A percentile compares a stretch with the other conserved stretches of the same genome.
Evolutionary conservation across 2,113 vertebrate species (phyloP).

Genomic region (Cynoglossus semilaevis): DNA sequence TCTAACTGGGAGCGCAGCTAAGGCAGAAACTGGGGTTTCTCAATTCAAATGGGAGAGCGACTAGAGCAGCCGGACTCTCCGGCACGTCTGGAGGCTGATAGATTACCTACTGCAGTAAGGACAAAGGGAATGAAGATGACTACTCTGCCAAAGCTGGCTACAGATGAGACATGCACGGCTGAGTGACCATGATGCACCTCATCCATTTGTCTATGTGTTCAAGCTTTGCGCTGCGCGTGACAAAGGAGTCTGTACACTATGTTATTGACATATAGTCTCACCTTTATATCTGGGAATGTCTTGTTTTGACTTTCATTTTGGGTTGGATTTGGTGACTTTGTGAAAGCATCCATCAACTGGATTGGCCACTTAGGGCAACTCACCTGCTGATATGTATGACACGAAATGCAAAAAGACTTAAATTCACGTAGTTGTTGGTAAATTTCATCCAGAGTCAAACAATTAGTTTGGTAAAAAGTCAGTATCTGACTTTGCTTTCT

Average conservation of each 20-base stretch:
- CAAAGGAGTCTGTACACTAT: constrained; percentile 61
- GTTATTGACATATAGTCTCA: constrained; percentile 68
- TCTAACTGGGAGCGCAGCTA: constrained; percentile 72
- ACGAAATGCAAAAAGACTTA: constrained; percentile 29
- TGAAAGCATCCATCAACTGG: constrained; percentile 58
- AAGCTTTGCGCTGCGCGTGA: constrained; percentile 72
- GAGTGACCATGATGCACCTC: constrained; percentile 72
- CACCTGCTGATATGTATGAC: constrained; percentile 44
- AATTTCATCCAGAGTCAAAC: constrained; percentile 38
- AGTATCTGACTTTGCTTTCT: constrained; percentile 11
- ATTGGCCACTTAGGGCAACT: constrained; percentile 52
- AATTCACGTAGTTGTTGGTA: constrained; percentile 41
- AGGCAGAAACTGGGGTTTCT: constrained; percentile 69
- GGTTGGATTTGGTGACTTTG: constrained; percentile 46
- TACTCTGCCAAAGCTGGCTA: constrained; percentile 80
- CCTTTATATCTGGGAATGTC: constrained; percentile 57
- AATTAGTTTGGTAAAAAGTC: constrained; percentile 22
- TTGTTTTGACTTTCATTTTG: constrained; percentile 60
- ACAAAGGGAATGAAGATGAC: constrained; percentile 92
- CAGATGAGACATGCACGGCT: constrained; percentile 79
- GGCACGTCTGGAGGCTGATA: constrained; percentile 75
- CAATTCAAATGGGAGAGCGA: constrained; percentile 81
- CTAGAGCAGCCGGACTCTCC: constrained; percentile 75
- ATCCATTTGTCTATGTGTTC: constrained; percentile 78
- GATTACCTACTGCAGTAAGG: constrained; percentile 80